phyloP scores from a whole-genome alignment of 2,113 vertebrate species.

The Scopus umbretta region DNA sequence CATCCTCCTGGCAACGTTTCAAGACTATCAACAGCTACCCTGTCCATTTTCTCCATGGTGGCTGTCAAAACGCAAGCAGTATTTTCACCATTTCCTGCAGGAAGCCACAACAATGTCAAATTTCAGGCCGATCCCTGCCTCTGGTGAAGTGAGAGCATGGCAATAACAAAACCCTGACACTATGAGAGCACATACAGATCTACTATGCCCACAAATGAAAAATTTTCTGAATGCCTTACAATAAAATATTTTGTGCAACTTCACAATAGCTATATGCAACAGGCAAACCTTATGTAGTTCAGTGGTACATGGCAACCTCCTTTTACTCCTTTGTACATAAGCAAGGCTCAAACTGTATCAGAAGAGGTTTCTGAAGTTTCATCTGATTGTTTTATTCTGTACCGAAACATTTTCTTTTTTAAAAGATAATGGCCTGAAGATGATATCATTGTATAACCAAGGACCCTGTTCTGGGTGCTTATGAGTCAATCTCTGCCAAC shows the following conservation, averaged over 20 bases:
- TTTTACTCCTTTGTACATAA: not conserved
- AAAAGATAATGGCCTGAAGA: not conserved
- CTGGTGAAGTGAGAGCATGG: not conserved
- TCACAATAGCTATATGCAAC: not conserved
- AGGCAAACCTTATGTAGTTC: not conserved
- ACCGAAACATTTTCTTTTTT: not conserved
- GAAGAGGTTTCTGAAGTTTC: not conserved
- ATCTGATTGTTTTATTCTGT: not conserved
- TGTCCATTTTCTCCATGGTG: not conserved
- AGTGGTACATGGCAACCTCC: not conserved
- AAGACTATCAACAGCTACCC: not conserved
- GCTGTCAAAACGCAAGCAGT: not conserved
- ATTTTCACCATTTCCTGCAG: slow-evolving; percentile 16
- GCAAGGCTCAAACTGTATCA: not conserved
- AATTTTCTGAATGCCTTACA: not conserved
- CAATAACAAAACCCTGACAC: not conserved
- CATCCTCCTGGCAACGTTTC: not conserved
- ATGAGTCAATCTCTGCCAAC: not conserved
- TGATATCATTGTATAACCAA: not conserved
- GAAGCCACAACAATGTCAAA: not conserved
- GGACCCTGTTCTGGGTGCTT: not conserved
- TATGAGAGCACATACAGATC: not conserved
- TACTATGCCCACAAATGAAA: not conserved
- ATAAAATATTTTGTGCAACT: not conserved
- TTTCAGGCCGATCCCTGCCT: not conserved